Evolutionary conservation across 2,888 invertebrate species (phyloP).

Genomic region (Thera obeliscata): DNA sequence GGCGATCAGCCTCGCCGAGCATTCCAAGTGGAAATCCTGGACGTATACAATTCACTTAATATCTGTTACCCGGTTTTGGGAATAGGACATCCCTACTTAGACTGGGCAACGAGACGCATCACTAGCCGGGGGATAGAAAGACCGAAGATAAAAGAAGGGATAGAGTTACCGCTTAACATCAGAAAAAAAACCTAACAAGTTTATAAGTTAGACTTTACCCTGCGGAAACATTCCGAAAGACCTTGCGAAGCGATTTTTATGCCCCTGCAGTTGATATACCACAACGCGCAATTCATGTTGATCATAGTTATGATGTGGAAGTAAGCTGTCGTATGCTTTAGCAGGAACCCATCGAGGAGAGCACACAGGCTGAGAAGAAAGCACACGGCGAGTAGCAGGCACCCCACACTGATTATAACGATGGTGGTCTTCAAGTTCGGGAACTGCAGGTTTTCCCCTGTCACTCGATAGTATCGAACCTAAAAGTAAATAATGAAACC

Average conservation of each 20-base stretch:
- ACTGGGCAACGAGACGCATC: no score
- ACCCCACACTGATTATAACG: constrained; percentile 86
- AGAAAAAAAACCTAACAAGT: no score
- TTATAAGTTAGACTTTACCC: constrained; percentile 55
- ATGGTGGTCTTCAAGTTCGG: constrained; percentile 85
- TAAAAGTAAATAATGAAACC: constrained; percentile 41
- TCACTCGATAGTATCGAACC: constrained; percentile 83
- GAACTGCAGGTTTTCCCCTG: constrained; percentile 86
- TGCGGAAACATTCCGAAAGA: constrained; percentile 79
- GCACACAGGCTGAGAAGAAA: constrained; percentile 86
- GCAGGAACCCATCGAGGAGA: constrained; percentile 86
- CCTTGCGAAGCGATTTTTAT: constrained; percentile 86
- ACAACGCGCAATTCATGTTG: constrained; percentile 89
- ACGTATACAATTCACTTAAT: neutral
- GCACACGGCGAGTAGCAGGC: constrained; percentile 84
- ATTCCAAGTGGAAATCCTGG: constrained; percentile 84
- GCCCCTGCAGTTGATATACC: constrained; percentile 88
- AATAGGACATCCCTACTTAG: no score
- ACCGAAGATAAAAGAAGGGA: no score
- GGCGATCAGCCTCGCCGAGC: constrained; percentile 83
- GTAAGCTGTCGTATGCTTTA: constrained; percentile 86
- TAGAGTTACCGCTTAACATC: no score
- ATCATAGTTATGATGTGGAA: constrained; percentile 89
- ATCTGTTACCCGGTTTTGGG: no score
- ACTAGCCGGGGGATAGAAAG: no score